A percentile compares a stretch with the other conserved stretches of the same genome.
Conservation (phyloP, 2,113 vertebrate genomes). For the Thryonomys swinderianus region DNA sequence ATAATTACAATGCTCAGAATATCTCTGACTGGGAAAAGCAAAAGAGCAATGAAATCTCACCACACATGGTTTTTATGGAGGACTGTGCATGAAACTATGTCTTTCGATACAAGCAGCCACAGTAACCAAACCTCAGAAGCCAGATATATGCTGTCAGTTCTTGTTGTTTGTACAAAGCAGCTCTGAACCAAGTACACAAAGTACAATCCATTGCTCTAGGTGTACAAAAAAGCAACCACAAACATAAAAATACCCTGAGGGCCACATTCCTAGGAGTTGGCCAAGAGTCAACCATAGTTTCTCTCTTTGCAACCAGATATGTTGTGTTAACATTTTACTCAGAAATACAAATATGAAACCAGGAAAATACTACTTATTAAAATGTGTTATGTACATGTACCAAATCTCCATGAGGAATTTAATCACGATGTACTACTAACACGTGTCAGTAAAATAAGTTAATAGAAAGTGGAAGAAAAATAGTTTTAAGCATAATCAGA, state of each 20-base stretch:
- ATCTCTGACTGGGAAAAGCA: background rate
- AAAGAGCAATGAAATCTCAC: constrained; percentile 10
- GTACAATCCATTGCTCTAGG: constrained; percentile 1
- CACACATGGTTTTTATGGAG: background rate
- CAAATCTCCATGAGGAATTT: background rate
- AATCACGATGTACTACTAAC: background rate
- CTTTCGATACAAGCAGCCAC: background rate
- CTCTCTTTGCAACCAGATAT: constrained; percentile 11
- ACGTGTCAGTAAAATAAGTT: background rate
- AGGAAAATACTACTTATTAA: background rate
- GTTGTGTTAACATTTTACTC: constrained; percentile 36
- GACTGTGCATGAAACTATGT: background rate
- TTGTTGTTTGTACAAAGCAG: constrained; percentile 47
- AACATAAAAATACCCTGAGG: constrained; percentile 38
- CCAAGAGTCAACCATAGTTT: constrained; percentile 38
- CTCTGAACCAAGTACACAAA: constrained; percentile 40
- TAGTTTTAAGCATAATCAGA: background rate
- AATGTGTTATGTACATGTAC: background rate
- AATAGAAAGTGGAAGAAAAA: constrained; percentile 18
- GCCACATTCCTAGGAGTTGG: constrained; percentile 21
- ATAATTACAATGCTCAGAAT: background rate
- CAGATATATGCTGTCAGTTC: constrained; percentile 13
- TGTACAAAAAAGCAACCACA: constrained; percentile 50
- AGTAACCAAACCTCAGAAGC: constrained; percentile 42
- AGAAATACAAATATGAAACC: constrained; percentile 11